Conservation (phyloP, 2,797 vertebrate genomes). For the Rhadinocentrus ornatus region DNA sequence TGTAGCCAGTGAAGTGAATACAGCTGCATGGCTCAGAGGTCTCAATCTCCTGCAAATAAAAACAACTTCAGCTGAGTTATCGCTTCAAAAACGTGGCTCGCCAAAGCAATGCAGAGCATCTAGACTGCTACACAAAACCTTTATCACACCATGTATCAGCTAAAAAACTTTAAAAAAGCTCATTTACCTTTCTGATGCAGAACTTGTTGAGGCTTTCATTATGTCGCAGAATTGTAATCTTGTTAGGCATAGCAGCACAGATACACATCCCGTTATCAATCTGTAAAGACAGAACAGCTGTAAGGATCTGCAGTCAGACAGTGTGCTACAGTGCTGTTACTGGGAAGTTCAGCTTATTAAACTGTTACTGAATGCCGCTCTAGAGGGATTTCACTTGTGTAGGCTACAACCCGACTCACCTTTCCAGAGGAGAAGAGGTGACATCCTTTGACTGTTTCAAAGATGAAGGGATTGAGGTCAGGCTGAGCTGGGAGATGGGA, state of each 20-base stretch:
- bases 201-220: constrained; percentile 97
- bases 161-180: background rate
- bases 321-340: constrained; percentile 5
- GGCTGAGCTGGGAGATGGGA: constrained; percentile 96
- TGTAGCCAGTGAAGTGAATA: constrained; percentile 97
- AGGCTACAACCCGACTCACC: constrained; percentile 73
- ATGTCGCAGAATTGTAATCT: constrained; percentile 93
- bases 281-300: constrained; percentile 74
- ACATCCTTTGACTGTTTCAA: constrained; percentile 97
- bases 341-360: constrained; percentile 46
- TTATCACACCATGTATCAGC: background rate
- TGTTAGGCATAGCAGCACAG: constrained; percentile 97
- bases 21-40: constrained; percentile 98
- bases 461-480: constrained; percentile 90
- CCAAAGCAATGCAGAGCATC: constrained; percentile 3
- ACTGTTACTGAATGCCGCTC: constrained; percentile 26
- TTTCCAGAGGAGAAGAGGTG: constrained; percentile 97
- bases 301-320: constrained; percentile 41
- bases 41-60: constrained; percentile 91
- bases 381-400: constrained; percentile 4
- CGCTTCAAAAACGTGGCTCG: background rate
- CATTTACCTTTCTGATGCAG: constrained; percentile 95
- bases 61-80: background rate
- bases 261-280: constrained; percentile 95
- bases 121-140: constrained; percentile 3